Evolutionary conservation across 2,797 vertebrate species (phyloP).

Genomic region (Cichlasoma orientale): DNA sequence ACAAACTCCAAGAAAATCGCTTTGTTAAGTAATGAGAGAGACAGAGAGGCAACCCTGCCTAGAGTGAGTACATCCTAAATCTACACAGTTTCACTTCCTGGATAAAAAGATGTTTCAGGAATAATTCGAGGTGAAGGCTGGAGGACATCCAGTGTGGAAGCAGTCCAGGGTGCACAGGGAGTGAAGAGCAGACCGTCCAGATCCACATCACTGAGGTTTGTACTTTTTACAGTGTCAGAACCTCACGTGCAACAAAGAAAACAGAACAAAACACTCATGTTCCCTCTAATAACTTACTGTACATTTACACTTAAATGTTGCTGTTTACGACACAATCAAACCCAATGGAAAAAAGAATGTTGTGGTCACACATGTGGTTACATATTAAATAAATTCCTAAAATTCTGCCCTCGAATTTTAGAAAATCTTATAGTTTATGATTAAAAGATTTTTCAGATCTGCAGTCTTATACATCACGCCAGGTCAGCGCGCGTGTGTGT

Average conservation of each 20-base stretch:
- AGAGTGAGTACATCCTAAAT: too few relatives aligned
- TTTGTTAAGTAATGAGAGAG: not conserved
- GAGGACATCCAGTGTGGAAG: not conserved
- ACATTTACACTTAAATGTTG: too few relatives aligned
- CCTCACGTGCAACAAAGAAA: not conserved
- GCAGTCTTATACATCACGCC: too few relatives aligned
- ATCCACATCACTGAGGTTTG: not conserved
- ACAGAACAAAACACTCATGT: not conserved
- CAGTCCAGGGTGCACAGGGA: fast-evolving
- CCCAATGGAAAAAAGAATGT: too few relatives aligned
- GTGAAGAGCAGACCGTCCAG: not conserved
- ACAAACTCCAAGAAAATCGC: not conserved
- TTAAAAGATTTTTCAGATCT: too few relatives aligned
- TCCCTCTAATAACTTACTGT: too few relatives aligned
- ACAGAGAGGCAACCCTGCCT: too few relatives aligned
- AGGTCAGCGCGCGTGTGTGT: too few relatives aligned
- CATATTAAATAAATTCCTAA: too few relatives aligned
- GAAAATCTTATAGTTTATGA: too few relatives aligned
- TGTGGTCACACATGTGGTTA: not conserved
- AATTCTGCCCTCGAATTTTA: not conserved
- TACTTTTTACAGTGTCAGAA: fast-evolving
- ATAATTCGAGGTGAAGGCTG: not conserved
- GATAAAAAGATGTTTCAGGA: not conserved
- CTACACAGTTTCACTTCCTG: too few relatives aligned
- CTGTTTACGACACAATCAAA: too few relatives aligned